Base-by-base conservation (phyloP, 2,888 invertebrate genomes). In the Artemia sinica region DNA sequence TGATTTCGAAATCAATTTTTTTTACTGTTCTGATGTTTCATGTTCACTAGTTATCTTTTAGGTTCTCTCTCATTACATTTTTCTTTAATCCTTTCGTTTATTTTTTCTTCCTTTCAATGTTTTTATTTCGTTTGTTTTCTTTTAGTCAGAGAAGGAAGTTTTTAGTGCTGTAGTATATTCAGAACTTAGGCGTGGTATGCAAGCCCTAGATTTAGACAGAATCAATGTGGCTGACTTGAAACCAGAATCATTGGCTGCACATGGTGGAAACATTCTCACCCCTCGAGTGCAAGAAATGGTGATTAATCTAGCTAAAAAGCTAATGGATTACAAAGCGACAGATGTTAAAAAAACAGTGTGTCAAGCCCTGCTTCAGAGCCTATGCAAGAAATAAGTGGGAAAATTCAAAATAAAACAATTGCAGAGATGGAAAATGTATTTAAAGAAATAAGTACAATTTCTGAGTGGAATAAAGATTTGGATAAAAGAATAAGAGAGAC, bases 201-300 rank as follows among this genome's bases (percentile, higher is more conserved):
- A 58, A 18, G 18, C 58, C 8, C 58, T 58, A 14, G 58, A 58
- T 9, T 18, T 58, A 14, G 58, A 18, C n/a, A 58, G 58, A 58
- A 58, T 58, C 14, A 58, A 10, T 18, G 18, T 58, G 8, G 58
- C 58, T 8, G 58, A 58, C 58, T 14, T 58, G 18, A n/a, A 58
- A 18, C 58, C 58, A 1, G 58, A 58, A 58, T n/a, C 58, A 9
- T 18, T 58, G 58, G 58, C 18, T 18, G 18, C 8, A 14, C 58
- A 14, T 58, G 58, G 18, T 18, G 58, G 14, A 18, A 18, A 18
- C 58, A 18, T 58, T 8, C n/a, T 58, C 58, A 58, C 58, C 8
- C 58, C 58, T n/a, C 58, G 58, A 58, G 58, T 58, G n/a, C 58
- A 58, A 58, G 58, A 58, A 8, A 58, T 58, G 58, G 58, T 58